Evolutionary conservation across 2,797 vertebrate genomes (phyloP).

Genomic region (Hydrocynus forskahlii): DNA sequence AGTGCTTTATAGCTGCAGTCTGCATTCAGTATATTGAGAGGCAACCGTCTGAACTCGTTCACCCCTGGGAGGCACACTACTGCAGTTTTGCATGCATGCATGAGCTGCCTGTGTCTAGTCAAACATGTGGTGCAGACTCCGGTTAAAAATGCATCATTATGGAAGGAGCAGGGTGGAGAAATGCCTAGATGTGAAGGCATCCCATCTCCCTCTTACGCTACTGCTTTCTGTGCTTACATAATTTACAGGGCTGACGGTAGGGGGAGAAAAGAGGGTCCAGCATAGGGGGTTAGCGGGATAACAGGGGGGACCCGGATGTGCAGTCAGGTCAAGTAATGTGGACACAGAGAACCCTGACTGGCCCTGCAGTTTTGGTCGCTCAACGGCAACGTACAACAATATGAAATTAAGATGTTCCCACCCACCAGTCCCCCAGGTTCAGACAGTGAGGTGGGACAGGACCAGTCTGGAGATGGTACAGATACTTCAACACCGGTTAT

Average conservation of each 20-base stretch:
- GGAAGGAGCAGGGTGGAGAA: constrained; percentile 26
- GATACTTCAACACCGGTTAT: constrained; percentile 70
- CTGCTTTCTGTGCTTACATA: constrained; percentile 72
- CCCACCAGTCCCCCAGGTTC: constrained; percentile 58
- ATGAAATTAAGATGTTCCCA: constrained; percentile 29
- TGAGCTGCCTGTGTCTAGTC: constrained; percentile 67
- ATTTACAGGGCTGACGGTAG: constrained; percentile 72
- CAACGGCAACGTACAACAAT: constrained; percentile 72
- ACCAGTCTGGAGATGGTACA: constrained; percentile 71
- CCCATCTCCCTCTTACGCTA: constrained; percentile 35
- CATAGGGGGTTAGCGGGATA: constrained; percentile 41
- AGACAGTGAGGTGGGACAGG: constrained; percentile 65
- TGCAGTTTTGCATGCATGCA: constrained; percentile 41
- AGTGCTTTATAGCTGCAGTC: background rate
- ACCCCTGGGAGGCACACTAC: background rate
- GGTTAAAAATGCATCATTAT: constrained; percentile 76
- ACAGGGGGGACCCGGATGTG: constrained; percentile 56
- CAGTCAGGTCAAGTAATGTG: constrained; percentile 70
- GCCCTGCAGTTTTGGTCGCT: constrained; percentile 66
- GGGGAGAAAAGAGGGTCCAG: constrained; percentile 6
- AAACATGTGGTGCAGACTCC: constrained; percentile 64
- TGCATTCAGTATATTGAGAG: background rate
- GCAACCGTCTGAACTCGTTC: constrained; percentile 18
- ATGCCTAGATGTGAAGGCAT: constrained; percentile 34
- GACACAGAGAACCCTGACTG: constrained; percentile 48